Evolutionary conservation across 2,888 invertebrate species (phyloP).

Genomic region (Tridacna crocea): DNA sequence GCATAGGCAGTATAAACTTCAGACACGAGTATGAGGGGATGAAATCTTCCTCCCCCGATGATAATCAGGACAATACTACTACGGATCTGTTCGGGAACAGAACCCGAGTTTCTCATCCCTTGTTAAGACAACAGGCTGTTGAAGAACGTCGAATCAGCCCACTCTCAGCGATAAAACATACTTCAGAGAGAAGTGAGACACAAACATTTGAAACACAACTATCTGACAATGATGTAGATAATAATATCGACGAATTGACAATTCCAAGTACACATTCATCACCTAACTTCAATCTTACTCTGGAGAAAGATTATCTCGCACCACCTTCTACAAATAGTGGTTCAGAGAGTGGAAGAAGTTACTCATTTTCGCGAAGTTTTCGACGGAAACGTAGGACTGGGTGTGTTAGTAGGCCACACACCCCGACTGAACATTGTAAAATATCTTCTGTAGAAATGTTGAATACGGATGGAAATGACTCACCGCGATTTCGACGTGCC

Average conservation of each 20-base stretch:
- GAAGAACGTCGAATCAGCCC: slow-evolving; percentile 35
- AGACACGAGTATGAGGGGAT: slow-evolving; percentile 44
- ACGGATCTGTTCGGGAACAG: background rate
- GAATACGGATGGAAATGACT: slow-evolving; percentile 23
- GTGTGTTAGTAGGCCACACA: background rate
- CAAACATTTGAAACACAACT: slow-evolving; percentile 48
- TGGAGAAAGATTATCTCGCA: background rate
- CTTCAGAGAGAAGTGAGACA: slow-evolving; percentile 56
- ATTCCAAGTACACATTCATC: background rate
- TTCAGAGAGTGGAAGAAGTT: background rate
- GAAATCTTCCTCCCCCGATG: slow-evolving; percentile 24
- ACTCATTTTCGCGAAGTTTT: background rate
- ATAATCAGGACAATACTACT: slow-evolving; percentile 24
- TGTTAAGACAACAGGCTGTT: slow-evolving; percentile 54
- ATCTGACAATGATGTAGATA: slow-evolving; percentile 45
- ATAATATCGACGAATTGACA: background rate
- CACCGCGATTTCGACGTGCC: slow-evolving; percentile 43
- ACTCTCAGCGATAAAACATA: slow-evolving; percentile 28
- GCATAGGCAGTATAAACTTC: slow-evolving; percentile 51
- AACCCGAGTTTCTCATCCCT: slow-evolving; percentile 47
- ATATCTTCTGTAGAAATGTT: slow-evolving; percentile 31
- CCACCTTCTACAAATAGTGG: background rate
- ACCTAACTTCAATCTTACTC: background rate
- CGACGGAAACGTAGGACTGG: slow-evolving; percentile 11
- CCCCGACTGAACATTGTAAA: slow-evolving; percentile 14